phyloP scores from a whole-genome alignment of 2,113 vertebrate species.

The Chrysemys picta region DNA sequence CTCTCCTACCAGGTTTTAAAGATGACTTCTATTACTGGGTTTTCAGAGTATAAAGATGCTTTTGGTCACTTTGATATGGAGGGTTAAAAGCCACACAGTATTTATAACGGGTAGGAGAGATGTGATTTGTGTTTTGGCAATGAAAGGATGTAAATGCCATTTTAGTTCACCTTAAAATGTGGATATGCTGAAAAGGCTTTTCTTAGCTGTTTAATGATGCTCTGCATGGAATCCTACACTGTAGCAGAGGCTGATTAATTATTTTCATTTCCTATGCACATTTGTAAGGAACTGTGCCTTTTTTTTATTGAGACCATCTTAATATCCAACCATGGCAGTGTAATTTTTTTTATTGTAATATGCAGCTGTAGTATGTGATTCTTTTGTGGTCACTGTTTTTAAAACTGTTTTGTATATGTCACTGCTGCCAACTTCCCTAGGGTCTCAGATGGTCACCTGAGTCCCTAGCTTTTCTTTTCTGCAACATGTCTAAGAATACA shows the following conservation, averaged over 20 bases:
- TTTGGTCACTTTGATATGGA: fast-evolving
- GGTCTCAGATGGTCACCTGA: background rate
- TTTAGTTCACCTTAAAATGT: background rate
- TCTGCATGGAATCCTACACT: constrained; percentile 54
- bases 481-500: background rate
- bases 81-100: background rate
- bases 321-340: background rate
- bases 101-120: background rate
- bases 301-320: constrained; percentile 4
- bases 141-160: background rate
- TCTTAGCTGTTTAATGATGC: constrained; percentile 32
- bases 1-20: background rate
- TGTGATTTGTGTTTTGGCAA: background rate
- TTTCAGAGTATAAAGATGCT: background rate
- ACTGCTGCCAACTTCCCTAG: background rate
- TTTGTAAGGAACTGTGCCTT: constrained; percentile 65
- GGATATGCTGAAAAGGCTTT: background rate
- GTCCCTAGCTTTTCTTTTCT: constrained; percentile 2
- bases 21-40: background rate
- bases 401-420: background rate
- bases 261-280: constrained; percentile 50
- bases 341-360: background rate
- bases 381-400: constrained; percentile 34
- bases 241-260: background rate
- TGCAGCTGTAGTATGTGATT: background rate